These are phyloP conservation scores for Diadegma fenestrale DNA, from an alignment of 2,888 invertebrate genomes.

Conservation along the genomic window DNA sequence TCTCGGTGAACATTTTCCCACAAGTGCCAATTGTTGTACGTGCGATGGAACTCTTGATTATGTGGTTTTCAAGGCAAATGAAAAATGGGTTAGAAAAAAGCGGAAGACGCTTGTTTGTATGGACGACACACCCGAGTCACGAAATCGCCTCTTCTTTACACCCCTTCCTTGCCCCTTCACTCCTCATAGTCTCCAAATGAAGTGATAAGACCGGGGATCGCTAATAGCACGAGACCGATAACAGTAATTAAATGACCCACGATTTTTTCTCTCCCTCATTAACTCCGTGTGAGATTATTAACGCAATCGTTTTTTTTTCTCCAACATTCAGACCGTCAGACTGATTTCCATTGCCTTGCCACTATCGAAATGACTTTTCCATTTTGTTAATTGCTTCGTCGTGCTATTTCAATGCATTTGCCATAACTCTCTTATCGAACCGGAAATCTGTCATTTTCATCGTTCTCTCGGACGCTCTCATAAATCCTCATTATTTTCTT, in stretches of 20 bases:
- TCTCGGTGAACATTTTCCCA: slow-evolving; percentile 11
- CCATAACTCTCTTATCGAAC: neutral
- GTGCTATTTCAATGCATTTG: slow-evolving; percentile 19
- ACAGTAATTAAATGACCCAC: slow-evolving; percentile 62
- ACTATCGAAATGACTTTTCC: slow-evolving; percentile 21
- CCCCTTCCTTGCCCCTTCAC: neutral
- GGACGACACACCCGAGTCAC: slow-evolving; percentile 48
- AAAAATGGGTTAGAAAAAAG: slow-evolving; percentile 1
- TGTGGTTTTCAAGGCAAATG: slow-evolving; percentile 21
- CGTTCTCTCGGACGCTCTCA: neutral
- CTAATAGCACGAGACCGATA: slow-evolving; percentile 64
- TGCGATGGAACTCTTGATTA: slow-evolving; percentile 22
- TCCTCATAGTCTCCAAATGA: neutral
- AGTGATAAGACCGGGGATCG: slow-evolving; percentile 42
- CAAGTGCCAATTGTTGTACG: slow-evolving; percentile 23
- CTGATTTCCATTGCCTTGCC: slow-evolving; percentile 23
- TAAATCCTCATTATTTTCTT: slow-evolving; percentile 2
- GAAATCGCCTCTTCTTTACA: slow-evolving; percentile 32
- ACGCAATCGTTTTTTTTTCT: slow-evolving; percentile 33
- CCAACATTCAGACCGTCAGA: neutral
- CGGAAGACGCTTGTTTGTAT: slow-evolving; percentile 36
- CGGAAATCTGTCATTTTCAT: neutral
- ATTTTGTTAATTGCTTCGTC: slow-evolving; percentile 8
- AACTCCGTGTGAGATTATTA: slow-evolving; percentile 42
- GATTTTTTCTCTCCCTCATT: slow-evolving; percentile 52